Conservation (phyloP, 2,113 vertebrate genomes). For the Elgaria multicarinata region DNA sequence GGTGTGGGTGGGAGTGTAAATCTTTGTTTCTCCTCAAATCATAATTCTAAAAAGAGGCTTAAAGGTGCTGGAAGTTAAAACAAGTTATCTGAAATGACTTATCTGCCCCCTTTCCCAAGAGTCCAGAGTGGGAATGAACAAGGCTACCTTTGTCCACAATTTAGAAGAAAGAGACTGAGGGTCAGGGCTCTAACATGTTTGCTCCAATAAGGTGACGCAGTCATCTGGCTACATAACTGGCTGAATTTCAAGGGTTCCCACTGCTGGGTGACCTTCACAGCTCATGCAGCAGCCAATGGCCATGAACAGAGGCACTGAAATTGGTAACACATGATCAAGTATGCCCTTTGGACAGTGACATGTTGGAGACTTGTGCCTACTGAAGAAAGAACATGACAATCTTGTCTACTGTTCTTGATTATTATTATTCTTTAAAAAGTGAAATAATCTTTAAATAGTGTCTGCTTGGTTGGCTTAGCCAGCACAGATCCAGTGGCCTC, state of each 20-base stretch:
- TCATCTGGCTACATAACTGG: background rate
- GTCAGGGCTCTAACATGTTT: conserved; percentile 13
- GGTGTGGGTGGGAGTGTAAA: no score
- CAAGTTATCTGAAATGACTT: background rate
- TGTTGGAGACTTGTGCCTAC: background rate
- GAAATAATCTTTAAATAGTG: background rate
- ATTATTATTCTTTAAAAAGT: background rate
- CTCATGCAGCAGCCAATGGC: background rate
- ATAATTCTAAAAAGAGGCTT: background rate
- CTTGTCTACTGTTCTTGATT: background rate
- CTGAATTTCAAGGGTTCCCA: conserved; percentile 27
- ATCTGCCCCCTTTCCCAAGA: background rate
- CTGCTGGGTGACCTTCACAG: conserved; percentile 18
- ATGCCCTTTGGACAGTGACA: conserved; percentile 29
- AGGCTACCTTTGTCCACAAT: conserved; percentile 16
- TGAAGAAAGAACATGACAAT: background rate
- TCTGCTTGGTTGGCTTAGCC: background rate
- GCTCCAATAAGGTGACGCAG: background rate
- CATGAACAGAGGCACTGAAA: conserved; percentile 9
- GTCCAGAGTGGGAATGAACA: background rate
- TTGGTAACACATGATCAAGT: conserved; percentile 3
- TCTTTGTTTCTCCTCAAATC: background rate
- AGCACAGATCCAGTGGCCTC: background rate
- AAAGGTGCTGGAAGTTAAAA: background rate
- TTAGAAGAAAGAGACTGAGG: background rate